A percentile compares a stretch with the other conserved stretches of the same genome.
Conservation (phyloP, 35 echinoderm and acorn worm species). For the Acanthaster planci region DNA sequence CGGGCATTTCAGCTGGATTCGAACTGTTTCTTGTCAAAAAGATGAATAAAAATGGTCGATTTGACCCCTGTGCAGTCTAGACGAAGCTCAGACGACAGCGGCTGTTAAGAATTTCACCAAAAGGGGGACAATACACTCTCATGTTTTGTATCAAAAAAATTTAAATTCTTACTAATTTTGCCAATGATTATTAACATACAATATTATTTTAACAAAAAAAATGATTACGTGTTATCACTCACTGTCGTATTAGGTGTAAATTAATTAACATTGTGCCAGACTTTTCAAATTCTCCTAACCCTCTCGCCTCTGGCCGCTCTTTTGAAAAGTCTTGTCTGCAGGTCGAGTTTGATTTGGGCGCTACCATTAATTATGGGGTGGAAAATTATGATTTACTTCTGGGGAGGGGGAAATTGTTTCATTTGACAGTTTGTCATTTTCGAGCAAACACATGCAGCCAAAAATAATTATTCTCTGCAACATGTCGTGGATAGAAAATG, state of each 20-base stretch:
- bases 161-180: no score
- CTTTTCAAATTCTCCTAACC: conserved; percentile 20
- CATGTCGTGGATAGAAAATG: no score
- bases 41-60: conserved; percentile 16
- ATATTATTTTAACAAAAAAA: neutral
- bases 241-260: neutral
- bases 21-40: conserved; percentile 23
- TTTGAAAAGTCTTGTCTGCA: conserved; percentile 27
- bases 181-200: neutral
- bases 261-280: neutral
- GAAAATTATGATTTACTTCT: no score
- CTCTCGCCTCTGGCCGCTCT: conserved; percentile 7
- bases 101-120: conserved; percentile 17
- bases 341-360: conserved; percentile 23
- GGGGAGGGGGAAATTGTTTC: no score
- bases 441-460: no score
- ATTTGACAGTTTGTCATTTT: no score
- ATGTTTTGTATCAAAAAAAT: no score
- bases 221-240: neutral
- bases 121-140: neutral
- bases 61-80: conserved; percentile 17
- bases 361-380: neutral
- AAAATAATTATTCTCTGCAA: no score
- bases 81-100: conserved; percentile 9
- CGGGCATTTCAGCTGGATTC: conserved; percentile 1